These are phyloP conservation scores for Dendrocopos noguchii DNA, from an alignment of 2,113 vertebrate genomes.

Conservation along the genomic window DNA sequence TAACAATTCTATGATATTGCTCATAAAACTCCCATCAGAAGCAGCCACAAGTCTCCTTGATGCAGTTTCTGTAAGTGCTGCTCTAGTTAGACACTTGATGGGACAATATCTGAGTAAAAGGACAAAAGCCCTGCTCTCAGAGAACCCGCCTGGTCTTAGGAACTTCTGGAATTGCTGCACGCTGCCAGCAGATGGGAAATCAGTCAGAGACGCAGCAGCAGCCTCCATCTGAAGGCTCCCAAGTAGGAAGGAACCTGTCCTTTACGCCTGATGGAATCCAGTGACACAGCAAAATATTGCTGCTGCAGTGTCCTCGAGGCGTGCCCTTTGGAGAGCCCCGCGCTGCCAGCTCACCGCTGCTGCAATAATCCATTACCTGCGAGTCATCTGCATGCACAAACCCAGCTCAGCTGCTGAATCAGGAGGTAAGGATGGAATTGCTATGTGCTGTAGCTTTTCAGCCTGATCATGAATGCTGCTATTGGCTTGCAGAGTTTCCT, in stretches of 20 bases:
- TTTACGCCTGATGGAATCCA: constrained; percentile 62
- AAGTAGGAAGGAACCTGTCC: constrained; percentile 27
- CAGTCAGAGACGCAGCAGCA: neutral
- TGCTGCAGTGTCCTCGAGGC: constrained; percentile 72
- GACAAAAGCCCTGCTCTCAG: neutral
- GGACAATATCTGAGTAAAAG: neutral
- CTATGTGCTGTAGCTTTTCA: neutral
- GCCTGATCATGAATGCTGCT: neutral
- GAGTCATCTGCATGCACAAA: constrained; percentile 63
- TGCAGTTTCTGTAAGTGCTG: neutral
- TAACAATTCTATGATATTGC: neutral
- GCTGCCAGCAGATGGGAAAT: neutral
- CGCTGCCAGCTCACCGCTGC: constrained; percentile 14
- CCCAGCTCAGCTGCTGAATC: constrained; percentile 67
- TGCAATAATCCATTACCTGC: constrained; percentile 65
- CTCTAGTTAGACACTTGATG: neutral
- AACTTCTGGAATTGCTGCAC: neutral
- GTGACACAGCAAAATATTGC: constrained; percentile 73
- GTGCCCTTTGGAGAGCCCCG: constrained; percentile 50
- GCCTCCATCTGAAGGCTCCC: neutral
- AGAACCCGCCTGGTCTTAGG: neutral
- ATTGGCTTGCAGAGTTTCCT: constrained; percentile 25
- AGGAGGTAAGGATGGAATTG: constrained; percentile 30
- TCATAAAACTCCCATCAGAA: neutral
- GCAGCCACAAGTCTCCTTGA: neutral